Percentiles rank a stretch among this genome's conserved stretches.
These are phyloP conservation scores for Hemibagrus guttatus DNA, from an alignment of 2,797 vertebrate species.

Conservation along the genomic window DNA sequence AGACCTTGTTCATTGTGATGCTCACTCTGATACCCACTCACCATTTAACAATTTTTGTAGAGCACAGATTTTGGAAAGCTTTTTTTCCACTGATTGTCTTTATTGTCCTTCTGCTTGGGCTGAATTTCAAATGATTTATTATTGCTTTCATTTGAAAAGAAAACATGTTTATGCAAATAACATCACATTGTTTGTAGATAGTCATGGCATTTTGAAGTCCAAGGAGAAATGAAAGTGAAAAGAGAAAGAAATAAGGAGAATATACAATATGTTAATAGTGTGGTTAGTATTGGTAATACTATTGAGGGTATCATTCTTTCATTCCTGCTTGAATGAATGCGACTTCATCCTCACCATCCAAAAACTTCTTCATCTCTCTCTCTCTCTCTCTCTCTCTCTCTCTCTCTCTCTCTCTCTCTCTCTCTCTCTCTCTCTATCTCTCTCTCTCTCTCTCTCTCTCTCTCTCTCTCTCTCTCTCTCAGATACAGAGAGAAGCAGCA, in stretches of 20 bases:
- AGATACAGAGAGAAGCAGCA: background rate
- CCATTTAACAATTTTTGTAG: background rate
- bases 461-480: background rate
- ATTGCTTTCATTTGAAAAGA: background rate
- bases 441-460: background rate
- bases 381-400: background rate
- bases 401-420: background rate
- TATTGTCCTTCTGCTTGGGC: background rate
- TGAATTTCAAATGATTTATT: background rate
- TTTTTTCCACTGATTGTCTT: background rate
- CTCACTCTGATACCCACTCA: background rate
- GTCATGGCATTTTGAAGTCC: background rate
- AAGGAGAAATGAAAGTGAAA: background rate
- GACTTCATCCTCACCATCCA: conserved; percentile 7
- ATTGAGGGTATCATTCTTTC: conserved; percentile 22
- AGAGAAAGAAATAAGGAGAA: background rate
- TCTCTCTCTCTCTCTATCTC: background rate
- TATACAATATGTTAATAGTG: background rate
- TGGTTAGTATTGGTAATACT: background rate
- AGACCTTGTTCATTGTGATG: background rate
- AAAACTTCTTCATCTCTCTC: background rate
- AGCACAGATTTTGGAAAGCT: background rate
- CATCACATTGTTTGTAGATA: conserved; percentile 8
- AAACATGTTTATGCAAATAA: conserved; percentile 10
- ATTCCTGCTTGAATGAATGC: conserved; percentile 31